Conservation (phyloP, 2,113 vertebrate genomes). For the Hemibagrus wyckioides region DNA sequence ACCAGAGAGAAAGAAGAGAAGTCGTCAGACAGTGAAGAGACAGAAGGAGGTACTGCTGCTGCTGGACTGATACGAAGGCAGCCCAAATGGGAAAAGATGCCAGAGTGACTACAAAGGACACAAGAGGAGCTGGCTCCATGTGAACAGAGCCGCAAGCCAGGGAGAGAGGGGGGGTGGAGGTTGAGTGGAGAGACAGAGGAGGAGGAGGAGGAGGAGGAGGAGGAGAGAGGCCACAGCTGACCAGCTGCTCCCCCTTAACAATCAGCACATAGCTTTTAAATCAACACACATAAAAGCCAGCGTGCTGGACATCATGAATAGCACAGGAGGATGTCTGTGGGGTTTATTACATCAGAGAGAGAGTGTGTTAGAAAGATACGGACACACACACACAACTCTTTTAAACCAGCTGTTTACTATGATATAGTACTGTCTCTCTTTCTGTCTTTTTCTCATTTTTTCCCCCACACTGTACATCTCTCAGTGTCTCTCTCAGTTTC, state of each 20-base stretch:
- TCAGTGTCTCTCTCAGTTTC: not conserved
- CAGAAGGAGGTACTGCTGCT: constrained; percentile 38
- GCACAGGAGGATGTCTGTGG: constrained; percentile 59
- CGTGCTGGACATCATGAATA: constrained; percentile 56
- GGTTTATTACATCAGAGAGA: constrained; percentile 53
- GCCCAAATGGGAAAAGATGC: constrained; percentile 65
- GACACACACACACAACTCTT: not conserved
- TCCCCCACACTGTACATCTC: not conserved
- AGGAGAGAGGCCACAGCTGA: constrained; percentile 40
- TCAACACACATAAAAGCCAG: constrained; percentile 48
- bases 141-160: constrained; percentile 17
- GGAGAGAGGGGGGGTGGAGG: not conserved
- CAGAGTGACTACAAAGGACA: constrained; percentile 78
- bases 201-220: constrained; percentile 7
- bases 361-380: constrained; percentile 13
- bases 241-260: constrained; percentile 51
- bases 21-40: constrained; percentile 21
- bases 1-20: not conserved
- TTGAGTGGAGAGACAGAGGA: constrained; percentile 48
- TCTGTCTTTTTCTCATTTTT: not conserved
- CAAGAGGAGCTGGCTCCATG: constrained; percentile 73
- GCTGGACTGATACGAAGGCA: constrained; percentile 46
- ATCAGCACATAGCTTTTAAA: constrained; percentile 39
- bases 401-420: not conserved
- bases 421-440: not conserved